These are phyloP conservation scores for Drosophila punjabiensis DNA, from an alignment of 1,140 invertebrate species.

Conservation along the genomic window DNA sequence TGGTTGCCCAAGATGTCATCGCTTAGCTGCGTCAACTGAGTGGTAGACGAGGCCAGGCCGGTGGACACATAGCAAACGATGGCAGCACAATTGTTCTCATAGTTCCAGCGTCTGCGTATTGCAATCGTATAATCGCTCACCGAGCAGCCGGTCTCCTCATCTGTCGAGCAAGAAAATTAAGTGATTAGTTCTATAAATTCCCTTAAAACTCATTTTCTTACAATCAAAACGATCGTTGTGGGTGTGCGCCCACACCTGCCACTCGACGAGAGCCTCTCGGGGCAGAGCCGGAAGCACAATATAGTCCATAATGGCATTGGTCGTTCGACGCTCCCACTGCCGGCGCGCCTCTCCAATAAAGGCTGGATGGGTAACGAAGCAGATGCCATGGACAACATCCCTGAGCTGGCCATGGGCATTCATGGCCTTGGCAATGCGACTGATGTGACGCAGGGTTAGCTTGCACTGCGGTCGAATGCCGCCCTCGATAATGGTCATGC, in stretches of 20 bases:
- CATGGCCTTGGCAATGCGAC: constrained; percentile 92
- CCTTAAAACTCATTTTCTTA: constrained; percentile 85
- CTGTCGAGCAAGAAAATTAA: constrained; percentile 85
- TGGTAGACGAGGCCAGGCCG: constrained; percentile 89
- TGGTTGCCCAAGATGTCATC: constrained; percentile 87
- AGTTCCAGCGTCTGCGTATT: constrained; percentile 93
- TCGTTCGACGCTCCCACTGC: constrained; percentile 93
- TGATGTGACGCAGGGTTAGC: constrained; percentile 93
- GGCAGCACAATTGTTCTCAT: constrained; percentile 94
- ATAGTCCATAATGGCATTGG: constrained; percentile 94
- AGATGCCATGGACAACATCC: constrained; percentile 93
- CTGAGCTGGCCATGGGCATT: constrained; percentile 90
- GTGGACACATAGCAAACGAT: constrained; percentile 93
- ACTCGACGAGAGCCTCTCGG: constrained; percentile 93
- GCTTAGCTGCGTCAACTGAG: constrained; percentile 87
- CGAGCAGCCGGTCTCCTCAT: constrained; percentile 94
- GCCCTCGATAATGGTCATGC: constrained; percentile 90
- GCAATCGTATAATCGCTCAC: constrained; percentile 92
- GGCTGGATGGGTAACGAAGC: constrained; percentile 90
- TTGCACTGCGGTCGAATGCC: constrained; percentile 92
- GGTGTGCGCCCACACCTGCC: constrained; percentile 95
- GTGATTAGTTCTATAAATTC: no score
- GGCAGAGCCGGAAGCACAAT: constrained; percentile 93
- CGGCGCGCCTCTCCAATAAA: constrained; percentile 90
- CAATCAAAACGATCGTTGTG: constrained; percentile 95